A percentile compares a stretch with the other conserved stretches of the same genome.
These are phyloP conservation scores for Anabacerthia variegaticeps DNA, from an alignment of 2,797 vertebrate genomes.

Conservation along the genomic window DNA sequence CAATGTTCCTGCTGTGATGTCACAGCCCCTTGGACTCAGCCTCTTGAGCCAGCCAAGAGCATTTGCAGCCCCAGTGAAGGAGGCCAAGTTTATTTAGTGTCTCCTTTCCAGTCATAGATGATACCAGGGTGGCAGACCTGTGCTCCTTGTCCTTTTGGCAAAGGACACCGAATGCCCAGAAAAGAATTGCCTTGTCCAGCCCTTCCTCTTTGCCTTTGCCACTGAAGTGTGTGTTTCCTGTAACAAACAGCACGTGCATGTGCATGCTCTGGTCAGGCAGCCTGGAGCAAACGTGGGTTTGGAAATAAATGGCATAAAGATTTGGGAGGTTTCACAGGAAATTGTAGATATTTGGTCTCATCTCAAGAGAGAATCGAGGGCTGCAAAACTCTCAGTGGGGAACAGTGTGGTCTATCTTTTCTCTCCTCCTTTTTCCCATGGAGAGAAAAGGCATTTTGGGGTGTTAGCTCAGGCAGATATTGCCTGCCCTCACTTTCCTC, in stretches of 20 bases:
- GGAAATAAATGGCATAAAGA: neutral
- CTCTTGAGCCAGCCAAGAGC: neutral
- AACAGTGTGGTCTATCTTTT: neutral
- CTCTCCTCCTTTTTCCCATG: neutral
- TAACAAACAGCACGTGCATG: neutral
- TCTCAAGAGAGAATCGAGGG: neutral
- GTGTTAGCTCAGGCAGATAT: neutral
- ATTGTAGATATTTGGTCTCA: neutral
- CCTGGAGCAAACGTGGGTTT: neutral
- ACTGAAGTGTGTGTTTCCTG: slow-evolving; percentile 31
- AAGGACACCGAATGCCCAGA: neutral
- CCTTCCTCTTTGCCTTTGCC: slow-evolving; percentile 48
- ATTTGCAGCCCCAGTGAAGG: neutral
- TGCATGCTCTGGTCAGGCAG: neutral
- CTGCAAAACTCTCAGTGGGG: neutral
- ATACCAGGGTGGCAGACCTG: neutral
- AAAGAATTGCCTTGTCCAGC: neutral
- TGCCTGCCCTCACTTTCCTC: neutral
- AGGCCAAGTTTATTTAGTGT: neutral
- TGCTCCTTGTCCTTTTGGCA: neutral
- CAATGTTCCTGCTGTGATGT: neutral
- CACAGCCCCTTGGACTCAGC: neutral
- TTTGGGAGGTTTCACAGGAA: neutral
- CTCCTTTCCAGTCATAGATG: neutral
- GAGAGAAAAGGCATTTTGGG: neutral